Evolutionary conservation across 2,113 vertebrate genomes (phyloP).

Genomic region (Mugil cephalus): DNA sequence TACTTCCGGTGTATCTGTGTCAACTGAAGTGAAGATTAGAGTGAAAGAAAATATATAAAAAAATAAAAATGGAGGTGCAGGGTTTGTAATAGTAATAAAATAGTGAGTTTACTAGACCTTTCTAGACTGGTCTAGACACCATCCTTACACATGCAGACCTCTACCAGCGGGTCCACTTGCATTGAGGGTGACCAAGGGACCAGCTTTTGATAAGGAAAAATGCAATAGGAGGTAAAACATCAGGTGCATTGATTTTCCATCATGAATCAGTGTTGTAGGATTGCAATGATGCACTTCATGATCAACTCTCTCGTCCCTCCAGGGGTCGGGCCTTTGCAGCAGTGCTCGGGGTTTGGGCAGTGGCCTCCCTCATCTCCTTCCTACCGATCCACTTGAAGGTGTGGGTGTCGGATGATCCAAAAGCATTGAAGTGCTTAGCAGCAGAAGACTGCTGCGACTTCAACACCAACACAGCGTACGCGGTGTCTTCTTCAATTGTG

Average conservation of each 20-base stretch:
- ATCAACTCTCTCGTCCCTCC: conserved; percentile 6
- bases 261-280: neutral
- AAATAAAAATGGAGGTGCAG: conserved; percentile 13
- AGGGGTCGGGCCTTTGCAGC: conserved; percentile 85
- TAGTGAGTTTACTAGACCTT: neutral
- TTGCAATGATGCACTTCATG: neutral
- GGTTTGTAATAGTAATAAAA: too few species aligned
- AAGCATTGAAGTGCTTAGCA: conserved; percentile 80
- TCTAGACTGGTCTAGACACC: neutral
- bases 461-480: conserved; percentile 90
- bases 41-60: conserved; percentile 22
- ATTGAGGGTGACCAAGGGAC: neutral
- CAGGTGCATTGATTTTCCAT: neutral
- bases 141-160: neutral
- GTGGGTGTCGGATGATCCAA: conserved; percentile 79
- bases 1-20: neutral
- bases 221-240: neutral
- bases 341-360: conserved; percentile 91
- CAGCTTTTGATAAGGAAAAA: neutral
- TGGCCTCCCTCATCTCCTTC: conserved; percentile 96
- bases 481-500: conserved; percentile 93
- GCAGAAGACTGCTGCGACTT: conserved; percentile 91
- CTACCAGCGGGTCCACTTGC: neutral
- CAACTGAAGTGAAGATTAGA: neutral
- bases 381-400: conserved; percentile 93